phyloP scores from a whole-genome alignment of 1,140 invertebrate species.

The Melanaphis sacchari region DNA sequence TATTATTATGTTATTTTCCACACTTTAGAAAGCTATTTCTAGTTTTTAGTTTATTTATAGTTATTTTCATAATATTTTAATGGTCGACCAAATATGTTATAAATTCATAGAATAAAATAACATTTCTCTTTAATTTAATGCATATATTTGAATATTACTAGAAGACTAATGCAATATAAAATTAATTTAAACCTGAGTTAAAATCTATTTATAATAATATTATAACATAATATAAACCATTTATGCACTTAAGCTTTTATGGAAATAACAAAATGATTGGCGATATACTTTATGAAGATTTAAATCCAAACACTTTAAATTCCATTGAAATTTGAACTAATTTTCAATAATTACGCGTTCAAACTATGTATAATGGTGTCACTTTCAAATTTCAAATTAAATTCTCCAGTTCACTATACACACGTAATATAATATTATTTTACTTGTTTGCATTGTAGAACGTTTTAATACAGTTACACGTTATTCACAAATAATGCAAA shows the following conservation, averaged over 20 bases:
- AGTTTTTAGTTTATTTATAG: background rate
- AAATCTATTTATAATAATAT: background rate
- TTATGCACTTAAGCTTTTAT: background rate
- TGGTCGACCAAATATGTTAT: background rate
- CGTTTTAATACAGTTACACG: background rate
- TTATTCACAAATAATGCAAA: background rate
- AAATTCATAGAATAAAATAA: background rate
- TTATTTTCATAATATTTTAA: background rate
- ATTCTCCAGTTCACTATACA: background rate
- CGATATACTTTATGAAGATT: background rate
- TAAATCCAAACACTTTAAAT: background rate
- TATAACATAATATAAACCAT: background rate
- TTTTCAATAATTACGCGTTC: background rate
- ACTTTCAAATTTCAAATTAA: background rate
- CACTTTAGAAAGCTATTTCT: background rate
- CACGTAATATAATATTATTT: background rate
- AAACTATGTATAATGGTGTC: background rate
- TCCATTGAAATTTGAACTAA: background rate
- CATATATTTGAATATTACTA: background rate
- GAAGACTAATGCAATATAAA: background rate
- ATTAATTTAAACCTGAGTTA: background rate
- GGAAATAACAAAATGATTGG: background rate
- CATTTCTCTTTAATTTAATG: background rate
- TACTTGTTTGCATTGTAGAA: background rate
- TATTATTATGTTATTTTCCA: background rate